phyloP scores from a whole-genome alignment of 2,888 invertebrate genomes.

The Drosophila pseudotakahashii region DNA sequence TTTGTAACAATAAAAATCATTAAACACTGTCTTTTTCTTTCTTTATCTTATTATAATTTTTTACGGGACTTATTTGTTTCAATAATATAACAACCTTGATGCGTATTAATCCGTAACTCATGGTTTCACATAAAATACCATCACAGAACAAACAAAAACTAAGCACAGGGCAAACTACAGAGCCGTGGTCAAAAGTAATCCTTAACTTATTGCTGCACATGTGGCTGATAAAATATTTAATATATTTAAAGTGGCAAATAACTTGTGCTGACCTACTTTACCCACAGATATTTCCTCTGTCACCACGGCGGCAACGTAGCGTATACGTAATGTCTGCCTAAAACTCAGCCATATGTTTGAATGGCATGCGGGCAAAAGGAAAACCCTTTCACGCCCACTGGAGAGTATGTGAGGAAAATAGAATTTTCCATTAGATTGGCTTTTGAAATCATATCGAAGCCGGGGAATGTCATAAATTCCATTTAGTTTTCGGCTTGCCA shows the following conservation, averaged over 20 bases:
- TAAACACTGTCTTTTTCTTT: no score
- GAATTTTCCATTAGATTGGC: slow-evolving; percentile 76
- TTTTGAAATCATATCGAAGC: slow-evolving; percentile 56
- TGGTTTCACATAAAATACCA: not conserved
- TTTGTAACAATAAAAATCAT: no score
- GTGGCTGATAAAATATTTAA: slow-evolving; percentile 11
- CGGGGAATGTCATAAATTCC: slow-evolving; percentile 60
- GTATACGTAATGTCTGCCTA: not conserved
- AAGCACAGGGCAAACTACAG: not conserved
- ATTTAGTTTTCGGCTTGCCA: slow-evolving; percentile 47
- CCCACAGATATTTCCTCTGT: slow-evolving; percentile 1
- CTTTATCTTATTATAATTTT: not conserved
- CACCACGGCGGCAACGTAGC: not conserved
- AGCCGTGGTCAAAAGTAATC: slow-evolving; percentile 1
- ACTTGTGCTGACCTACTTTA: not conserved
- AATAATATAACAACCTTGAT: not conserved
- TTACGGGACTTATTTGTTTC: not conserved
- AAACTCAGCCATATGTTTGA: slow-evolving; percentile 1
- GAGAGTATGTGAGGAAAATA: slow-evolving; percentile 38
- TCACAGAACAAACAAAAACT: not conserved
- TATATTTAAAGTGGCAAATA: not conserved
- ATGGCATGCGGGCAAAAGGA: not conserved
- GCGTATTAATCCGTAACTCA: not conserved
- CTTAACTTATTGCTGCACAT: slow-evolving; percentile 23
- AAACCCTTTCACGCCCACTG: slow-evolving; percentile 8